A percentile compares a stretch with the other conserved stretches of the same genome.
These are phyloP conservation scores for Danaus plexippus DNA, from an alignment of 1,140 invertebrate species.

Conservation along the genomic window DNA sequence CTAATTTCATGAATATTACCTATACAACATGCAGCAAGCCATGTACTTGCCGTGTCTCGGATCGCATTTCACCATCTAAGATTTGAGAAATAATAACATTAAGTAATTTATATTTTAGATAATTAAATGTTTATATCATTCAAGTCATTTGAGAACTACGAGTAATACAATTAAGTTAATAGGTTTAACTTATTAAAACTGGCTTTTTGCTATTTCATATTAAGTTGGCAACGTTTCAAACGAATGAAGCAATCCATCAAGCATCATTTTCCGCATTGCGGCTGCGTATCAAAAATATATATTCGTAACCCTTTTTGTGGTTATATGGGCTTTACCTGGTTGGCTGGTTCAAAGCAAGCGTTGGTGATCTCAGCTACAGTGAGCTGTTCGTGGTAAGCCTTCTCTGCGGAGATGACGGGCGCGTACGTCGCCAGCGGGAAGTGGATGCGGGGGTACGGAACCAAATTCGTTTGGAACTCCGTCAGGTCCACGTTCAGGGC, in stretches of 20 bases:
- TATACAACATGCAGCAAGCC: conserved; percentile 90
- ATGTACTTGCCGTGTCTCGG: conserved; percentile 87
- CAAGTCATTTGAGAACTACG: background rate
- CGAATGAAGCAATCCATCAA: too few species aligned
- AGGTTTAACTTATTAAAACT: too few species aligned
- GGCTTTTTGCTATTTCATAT: too few species aligned
- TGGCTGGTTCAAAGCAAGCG: conserved; percentile 85
- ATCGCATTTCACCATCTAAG: conserved; percentile 90
- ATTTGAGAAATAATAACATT: conserved; percentile 1
- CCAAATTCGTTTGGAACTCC: conserved; percentile 91
- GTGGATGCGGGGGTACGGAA: conserved; percentile 86
- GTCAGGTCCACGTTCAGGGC: conserved; percentile 91
- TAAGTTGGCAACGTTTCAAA: too few species aligned
- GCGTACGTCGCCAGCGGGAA: conserved; percentile 86
- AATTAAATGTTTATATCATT: conserved; percentile 1
- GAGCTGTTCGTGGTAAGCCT: conserved; percentile 86
- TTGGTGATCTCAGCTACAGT: conserved; percentile 87
- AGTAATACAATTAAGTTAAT: background rate
- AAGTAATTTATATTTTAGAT: background rate
- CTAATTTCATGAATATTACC: conserved; percentile 39
- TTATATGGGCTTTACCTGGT: conserved; percentile 74
- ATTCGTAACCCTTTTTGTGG: too few species aligned
- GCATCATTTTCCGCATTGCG: conserved; percentile 8
- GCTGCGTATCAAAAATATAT: background rate
- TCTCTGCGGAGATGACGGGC: conserved; percentile 85